A percentile compares a stretch with the other conserved stretches of the same genome.
Evolutionary conservation across 2,797 vertebrate species (phyloP).

Genomic region (Echiichthys vipera): DNA sequence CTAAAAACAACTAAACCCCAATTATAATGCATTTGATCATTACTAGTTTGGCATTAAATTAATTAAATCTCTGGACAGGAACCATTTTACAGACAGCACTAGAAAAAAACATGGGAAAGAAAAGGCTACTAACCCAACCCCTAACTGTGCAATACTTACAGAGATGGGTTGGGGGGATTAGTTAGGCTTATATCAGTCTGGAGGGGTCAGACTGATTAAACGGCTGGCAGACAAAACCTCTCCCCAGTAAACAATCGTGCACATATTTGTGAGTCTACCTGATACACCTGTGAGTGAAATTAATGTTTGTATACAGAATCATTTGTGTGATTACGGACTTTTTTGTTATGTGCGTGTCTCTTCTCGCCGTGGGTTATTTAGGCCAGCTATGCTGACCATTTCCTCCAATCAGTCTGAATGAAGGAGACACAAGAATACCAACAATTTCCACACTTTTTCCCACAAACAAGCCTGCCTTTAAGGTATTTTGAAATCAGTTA

Average conservation of each 20-base stretch:
- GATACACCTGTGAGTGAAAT: slow-evolving; percentile 14
- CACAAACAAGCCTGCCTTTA: slow-evolving; percentile 11
- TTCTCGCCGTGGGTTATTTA: slow-evolving; percentile 1
- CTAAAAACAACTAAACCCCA: no score
- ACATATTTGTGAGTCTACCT: slow-evolving; percentile 23
- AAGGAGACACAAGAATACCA: slow-evolving; percentile 26
- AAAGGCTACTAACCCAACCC: slow-evolving; percentile 1
- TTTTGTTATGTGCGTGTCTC: not conserved
- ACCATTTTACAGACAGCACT: not conserved
- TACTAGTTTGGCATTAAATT: not conserved
- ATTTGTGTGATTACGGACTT: not conserved
- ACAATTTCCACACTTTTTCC: slow-evolving; percentile 19
- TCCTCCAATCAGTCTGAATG: slow-evolving; percentile 25
- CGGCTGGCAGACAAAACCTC: slow-evolving; percentile 49
- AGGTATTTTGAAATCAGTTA: not conserved
- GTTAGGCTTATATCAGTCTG: slow-evolving; percentile 71
- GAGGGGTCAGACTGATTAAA: slow-evolving; percentile 73
- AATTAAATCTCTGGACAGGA: not conserved
- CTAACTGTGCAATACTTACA: slow-evolving; percentile 49
- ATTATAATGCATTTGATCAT: no score
- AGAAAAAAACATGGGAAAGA: not conserved
- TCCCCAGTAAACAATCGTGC: slow-evolving; percentile 23
- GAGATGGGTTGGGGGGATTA: slow-evolving; percentile 66
- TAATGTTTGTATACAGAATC: not conserved
- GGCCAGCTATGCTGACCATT: slow-evolving; percentile 7